These are phyloP conservation scores for Osmerus mordax DNA, from an alignment of 2,113 vertebrate species.

Conservation along the genomic window DNA sequence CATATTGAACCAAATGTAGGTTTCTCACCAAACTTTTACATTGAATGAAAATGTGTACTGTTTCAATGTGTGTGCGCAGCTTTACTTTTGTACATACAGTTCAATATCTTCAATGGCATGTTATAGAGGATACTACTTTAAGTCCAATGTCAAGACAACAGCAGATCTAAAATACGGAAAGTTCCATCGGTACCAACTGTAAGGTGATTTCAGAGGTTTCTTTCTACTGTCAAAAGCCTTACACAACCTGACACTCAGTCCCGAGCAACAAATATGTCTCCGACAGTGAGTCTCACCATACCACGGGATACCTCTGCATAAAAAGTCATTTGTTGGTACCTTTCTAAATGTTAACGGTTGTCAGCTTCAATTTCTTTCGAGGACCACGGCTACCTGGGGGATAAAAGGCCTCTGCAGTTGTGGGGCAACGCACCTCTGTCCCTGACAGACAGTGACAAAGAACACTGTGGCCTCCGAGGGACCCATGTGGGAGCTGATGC, in stretches of 20 bases:
- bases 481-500: slow-evolving; percentile 41
- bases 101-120: neutral
- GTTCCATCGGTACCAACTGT: too few relatives aligned
- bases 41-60: too few relatives aligned
- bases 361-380: slow-evolving; percentile 76
- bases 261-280: slow-evolving; percentile 26
- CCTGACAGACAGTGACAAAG: slow-evolving; percentile 49
- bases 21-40: too few relatives aligned
- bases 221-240: slow-evolving; percentile 35
- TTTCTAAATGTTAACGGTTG: slow-evolving; percentile 79
- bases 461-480: slow-evolving; percentile 6
- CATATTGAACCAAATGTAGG: too few relatives aligned
- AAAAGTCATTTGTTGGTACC: slow-evolving; percentile 70
- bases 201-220: slow-evolving; percentile 19
- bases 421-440: slow-evolving; percentile 52
- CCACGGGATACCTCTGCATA: slow-evolving; percentile 58
- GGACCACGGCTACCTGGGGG: slow-evolving; percentile 61
- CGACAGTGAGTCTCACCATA: slow-evolving; percentile 35
- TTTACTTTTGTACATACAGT: neutral
- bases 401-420: slow-evolving; percentile 61
- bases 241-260: slow-evolving; percentile 49
- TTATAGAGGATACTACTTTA: neutral
- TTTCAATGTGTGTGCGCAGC: neutral
- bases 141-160: too few relatives aligned
- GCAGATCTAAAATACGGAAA: too few relatives aligned